Conservation (phyloP, 1,140 invertebrate genomes). For the Lasioglossum baleicum region DNA sequence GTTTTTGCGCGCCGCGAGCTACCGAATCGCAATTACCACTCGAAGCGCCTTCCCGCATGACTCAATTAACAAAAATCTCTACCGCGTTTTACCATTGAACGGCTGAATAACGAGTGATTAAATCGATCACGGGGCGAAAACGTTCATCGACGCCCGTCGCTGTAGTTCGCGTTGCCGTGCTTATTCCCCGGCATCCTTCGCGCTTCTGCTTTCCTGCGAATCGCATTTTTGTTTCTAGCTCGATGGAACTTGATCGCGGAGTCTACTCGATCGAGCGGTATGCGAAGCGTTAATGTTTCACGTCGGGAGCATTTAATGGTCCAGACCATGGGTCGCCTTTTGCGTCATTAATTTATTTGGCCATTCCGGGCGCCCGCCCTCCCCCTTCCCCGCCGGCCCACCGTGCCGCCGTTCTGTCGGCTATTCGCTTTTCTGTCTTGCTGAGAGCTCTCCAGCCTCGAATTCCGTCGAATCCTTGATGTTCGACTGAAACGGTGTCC, state of each 20-base stretch:
- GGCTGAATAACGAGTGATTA: slow-evolving; percentile 20
- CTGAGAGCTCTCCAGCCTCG: not conserved
- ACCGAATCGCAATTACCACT: not conserved
- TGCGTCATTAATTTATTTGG: slow-evolving; percentile 21
- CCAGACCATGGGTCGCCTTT: slow-evolving; percentile 10
- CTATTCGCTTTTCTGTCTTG: not conserved
- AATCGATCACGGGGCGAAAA: slow-evolving; percentile 45
- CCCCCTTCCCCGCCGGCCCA: not conserved
- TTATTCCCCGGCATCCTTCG: too few relatives aligned
- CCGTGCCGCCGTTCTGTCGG: not conserved
- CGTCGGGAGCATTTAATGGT: slow-evolving; percentile 7
- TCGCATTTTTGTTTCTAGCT: not conserved
- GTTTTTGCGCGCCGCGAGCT: not conserved
- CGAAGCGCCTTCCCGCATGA: not conserved
- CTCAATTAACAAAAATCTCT: not conserved
- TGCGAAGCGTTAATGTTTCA: not conserved
- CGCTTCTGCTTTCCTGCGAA: too few relatives aligned
- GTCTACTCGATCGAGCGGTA: too few relatives aligned
- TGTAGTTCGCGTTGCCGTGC: not conserved
- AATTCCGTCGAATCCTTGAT: slow-evolving; percentile 5
- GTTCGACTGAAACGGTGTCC: not conserved
- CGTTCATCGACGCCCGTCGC: slow-evolving; percentile 25
- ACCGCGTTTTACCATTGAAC: not conserved
- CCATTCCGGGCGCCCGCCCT: too few relatives aligned
- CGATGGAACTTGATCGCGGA: not conserved